Conservation (phyloP, 1,140 invertebrate genomes). For the Diplogasteroides magnus region DNA sequence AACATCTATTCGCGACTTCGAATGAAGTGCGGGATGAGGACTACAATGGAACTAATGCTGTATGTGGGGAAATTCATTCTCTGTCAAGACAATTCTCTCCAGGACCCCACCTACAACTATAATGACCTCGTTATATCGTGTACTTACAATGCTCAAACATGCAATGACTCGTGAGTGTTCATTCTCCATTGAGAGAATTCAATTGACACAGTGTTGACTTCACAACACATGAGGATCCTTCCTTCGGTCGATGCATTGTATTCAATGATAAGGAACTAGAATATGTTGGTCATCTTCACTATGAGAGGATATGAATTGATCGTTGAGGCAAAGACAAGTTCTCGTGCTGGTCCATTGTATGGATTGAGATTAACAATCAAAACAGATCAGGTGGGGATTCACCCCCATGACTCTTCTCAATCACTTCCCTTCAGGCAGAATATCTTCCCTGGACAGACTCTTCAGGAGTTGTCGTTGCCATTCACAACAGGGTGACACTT, state of each 20-base stretch:
- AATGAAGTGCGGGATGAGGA: no score
- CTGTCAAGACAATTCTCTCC: not conserved
- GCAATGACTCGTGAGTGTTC: constrained; percentile 27
- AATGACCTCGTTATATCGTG: constrained; percentile 36
- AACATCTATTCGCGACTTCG: not conserved
- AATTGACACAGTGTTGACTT: constrained; percentile 23
- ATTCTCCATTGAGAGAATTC: not conserved
- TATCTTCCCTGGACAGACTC: constrained; percentile 38
- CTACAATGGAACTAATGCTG: not conserved
- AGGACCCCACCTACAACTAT: constrained; percentile 21
- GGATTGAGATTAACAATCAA: constrained; percentile 36
- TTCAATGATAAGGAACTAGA: no score
- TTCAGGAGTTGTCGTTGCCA: constrained; percentile 32
- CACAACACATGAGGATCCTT: constrained; percentile 22
- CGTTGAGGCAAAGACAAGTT: constrained; percentile 17
- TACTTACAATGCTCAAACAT: constrained; percentile 37
- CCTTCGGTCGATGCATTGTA: constrained; percentile 29
- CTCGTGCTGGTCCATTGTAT: constrained; percentile 38
- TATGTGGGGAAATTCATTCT: not conserved
- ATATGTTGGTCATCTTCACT: no score
- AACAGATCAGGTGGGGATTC: constrained; percentile 18
- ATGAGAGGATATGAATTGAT: no score
- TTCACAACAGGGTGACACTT: constrained; percentile 16
- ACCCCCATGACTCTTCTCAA: no score
- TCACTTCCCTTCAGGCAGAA: not conserved